Base-by-base conservation (phyloP, 2,113 vertebrate species). In the Epinephelus lanceolatus region DNA sequence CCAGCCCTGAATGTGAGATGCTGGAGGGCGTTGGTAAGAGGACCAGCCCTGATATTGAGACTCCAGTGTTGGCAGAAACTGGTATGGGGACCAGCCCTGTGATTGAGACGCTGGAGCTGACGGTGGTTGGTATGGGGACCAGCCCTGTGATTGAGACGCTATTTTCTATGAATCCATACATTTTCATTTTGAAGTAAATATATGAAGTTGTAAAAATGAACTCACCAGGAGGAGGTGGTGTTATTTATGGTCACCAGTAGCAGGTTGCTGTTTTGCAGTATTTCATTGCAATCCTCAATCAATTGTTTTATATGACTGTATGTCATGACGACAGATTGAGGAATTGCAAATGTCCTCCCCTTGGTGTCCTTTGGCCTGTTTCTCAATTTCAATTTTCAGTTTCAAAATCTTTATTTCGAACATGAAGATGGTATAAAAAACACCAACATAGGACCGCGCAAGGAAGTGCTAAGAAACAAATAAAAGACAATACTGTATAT, bases 301-400 rank as follows among this genome's bases (percentile, higher is more conserved):
- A 53, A 9, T 5, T 53, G 52, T 53, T n/a, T 53, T 3, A 53
- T 53, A 18, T 53, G 51, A 53, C 51, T 1, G 51, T 53, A 53
- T 19, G 51, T 53, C 18, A 19, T 18, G 18, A 53, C 51, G 6
- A 53, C 21, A 1, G 52, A 53, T 17, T 53, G 52, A 21, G 52
- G 52, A 5, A 53, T 10, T 21, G 18, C 18, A 19, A 53, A 53
- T 2, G 52, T 53, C 9, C 9, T 53, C 18, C 52, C 52, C 5
- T 51, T 51, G 49, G 3, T 60, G 73, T 72, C 84, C 40, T 81
- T 86, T 30, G 78, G 78, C 79, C 84, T 76, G 47, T 82, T 82
- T 69, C 84, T 27, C 2, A 27, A 27, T 30, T 30, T 30, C 27
- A 30, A 30, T 30, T 30, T 30, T 27, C 27, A 30, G 27, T 30